Evolutionary conservation across 1,140 invertebrate genomes (phyloP).

Genomic region (Teleogryllus occipitalis): DNA sequence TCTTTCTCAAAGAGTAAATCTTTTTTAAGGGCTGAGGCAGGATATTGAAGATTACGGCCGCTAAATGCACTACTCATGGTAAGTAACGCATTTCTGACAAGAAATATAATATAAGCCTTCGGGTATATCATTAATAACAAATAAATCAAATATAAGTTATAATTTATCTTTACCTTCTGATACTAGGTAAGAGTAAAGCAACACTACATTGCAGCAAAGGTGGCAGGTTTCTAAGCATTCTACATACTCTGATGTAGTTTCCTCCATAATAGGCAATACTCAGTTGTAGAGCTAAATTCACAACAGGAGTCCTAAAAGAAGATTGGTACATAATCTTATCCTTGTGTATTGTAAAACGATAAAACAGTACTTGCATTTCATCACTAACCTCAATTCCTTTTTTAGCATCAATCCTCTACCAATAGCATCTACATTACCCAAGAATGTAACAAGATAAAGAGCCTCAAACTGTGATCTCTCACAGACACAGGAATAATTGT

Average conservation of each 20-base stretch:
- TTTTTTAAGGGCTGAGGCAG: background rate
- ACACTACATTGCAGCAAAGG: background rate
- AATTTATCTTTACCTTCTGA: background rate
- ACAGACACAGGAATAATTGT: background rate
- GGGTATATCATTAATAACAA: no score
- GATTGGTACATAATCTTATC: background rate
- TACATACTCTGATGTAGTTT: background rate
- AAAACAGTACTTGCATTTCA: background rate
- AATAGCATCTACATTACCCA: background rate
- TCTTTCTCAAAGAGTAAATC: background rate
- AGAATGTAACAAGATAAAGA: background rate
- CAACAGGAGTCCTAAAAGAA: background rate
- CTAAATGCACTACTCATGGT: slow-evolving; percentile 6
- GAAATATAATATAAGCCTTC: no score
- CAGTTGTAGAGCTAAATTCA: background rate
- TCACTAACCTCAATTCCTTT: background rate
- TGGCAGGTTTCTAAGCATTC: background rate
- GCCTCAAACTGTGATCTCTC: background rate
- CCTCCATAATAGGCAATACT: background rate
- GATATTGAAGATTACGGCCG: slow-evolving; percentile 8
- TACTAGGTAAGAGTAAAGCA: background rate
- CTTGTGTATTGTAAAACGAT: background rate
- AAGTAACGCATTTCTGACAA: background rate
- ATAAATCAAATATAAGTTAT: background rate
- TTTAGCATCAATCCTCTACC: background rate